Conservation (phyloP, 2,888 invertebrate genomes). For the Unio delphinus region DNA sequence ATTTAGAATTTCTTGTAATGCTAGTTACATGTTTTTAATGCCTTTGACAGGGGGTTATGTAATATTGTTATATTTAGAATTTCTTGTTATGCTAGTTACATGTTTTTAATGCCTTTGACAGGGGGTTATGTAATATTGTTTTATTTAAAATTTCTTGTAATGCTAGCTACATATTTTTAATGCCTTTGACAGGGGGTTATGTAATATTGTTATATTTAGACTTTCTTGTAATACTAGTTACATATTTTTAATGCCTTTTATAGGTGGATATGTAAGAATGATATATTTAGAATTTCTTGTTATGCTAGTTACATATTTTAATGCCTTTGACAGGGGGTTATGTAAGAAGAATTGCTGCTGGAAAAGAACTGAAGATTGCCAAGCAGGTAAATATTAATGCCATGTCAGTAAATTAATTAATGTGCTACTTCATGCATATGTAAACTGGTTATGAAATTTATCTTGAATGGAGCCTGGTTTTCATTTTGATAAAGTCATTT, state of each 20-base stretch:
- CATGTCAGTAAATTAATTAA: neutral
- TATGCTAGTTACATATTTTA: neutral
- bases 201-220: slow-evolving; percentile 73
- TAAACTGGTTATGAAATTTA: no score
- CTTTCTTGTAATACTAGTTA: no score
- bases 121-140: no score
- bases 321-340: slow-evolving; percentile 78
- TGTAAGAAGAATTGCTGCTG: slow-evolving; percentile 84
- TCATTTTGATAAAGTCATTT: no score
- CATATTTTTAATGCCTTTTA: no score
- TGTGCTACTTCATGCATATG: neutral
- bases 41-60: slow-evolving; percentile 82
- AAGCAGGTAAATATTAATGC: slow-evolving; percentile 71
- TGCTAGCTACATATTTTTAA: neutral
- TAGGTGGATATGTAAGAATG: no score
- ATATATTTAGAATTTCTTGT: no score
- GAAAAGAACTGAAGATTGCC: slow-evolving; percentile 82
- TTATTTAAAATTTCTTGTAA: no score
- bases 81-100: no score
- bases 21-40: neutral
- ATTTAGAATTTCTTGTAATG: no score
- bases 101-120: no score
- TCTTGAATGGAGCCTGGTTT: no score
- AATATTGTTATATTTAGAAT: slow-evolving; percentile 35
- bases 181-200: slow-evolving; percentile 79